phyloP scores from a whole-genome alignment of 1,140 invertebrate genomes.

The Schlechtendalia chinensis region DNA sequence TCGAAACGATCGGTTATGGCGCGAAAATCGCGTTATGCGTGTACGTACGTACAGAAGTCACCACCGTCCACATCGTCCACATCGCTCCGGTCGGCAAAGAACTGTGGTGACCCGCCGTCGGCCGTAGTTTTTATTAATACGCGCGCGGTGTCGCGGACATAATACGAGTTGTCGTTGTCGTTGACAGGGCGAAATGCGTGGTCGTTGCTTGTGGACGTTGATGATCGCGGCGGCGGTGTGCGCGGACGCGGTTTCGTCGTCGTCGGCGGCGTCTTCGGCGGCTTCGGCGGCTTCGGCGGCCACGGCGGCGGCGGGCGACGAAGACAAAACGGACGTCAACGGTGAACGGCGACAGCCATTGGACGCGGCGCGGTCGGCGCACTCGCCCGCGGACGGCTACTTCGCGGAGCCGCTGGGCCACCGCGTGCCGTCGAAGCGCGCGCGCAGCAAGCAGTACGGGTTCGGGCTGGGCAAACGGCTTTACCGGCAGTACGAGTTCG shows the following conservation, averaged over 20 bases:
- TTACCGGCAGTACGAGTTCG: conserved; percentile 50
- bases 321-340: no score
- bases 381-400: neutral
- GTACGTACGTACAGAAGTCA: no score
- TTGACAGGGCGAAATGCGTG: neutral
- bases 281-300: neutral
- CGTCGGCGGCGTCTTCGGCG: neutral
- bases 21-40: no score
- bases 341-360: neutral
- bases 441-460: conserved; percentile 34
- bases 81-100: no score
- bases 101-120: no score
- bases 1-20: no score
- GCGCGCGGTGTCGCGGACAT: no score
- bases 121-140: no score
- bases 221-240: conserved; percentile 2
- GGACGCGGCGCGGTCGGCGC: neutral
- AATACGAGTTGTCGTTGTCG: no score
- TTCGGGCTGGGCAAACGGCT: conserved; percentile 53
- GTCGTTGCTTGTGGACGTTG: conserved; percentile 13
- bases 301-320: neutral
- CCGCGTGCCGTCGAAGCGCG: conserved; percentile 53
- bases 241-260: neutral
- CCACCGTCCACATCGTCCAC: no score
- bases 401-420: conserved; percentile 19